phyloP scores from a whole-genome alignment of 2,113 vertebrate species.

The Pongo abelii region DNA sequence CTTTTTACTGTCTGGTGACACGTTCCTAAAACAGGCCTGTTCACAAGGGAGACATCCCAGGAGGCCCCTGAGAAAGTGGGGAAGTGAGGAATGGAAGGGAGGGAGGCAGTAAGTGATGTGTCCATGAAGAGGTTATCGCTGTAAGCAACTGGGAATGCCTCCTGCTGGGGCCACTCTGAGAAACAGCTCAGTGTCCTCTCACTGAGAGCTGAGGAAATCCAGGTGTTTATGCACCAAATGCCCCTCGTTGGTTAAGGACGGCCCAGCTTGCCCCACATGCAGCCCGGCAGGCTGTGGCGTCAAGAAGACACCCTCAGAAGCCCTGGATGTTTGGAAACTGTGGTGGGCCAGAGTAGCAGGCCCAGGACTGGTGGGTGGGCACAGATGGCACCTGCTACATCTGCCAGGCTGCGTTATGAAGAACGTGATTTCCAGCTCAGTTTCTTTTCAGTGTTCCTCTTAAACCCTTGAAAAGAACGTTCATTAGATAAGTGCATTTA shows the following conservation, averaged over 20 bases:
- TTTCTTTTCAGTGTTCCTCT: neutral
- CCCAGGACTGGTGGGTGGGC: neutral
- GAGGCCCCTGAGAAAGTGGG: neutral
- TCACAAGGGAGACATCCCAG: neutral
- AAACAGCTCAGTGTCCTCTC: neutral
- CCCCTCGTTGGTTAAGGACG: neutral
- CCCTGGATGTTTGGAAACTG: neutral
- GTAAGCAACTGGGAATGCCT: neutral
- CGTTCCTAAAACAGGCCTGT: neutral
- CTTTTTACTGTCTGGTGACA: neutral
- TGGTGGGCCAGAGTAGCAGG: neutral
- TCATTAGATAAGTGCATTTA: neutral
- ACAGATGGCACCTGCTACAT: too few species aligned
- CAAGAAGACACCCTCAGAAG: neutral
- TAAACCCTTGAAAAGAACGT: neutral
- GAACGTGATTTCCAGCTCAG: neutral
- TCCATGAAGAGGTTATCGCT: neutral
- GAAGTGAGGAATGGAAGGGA: neutral
- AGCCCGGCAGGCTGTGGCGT: neutral
- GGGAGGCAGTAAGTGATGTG: neutral
- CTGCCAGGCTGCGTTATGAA: neutral
- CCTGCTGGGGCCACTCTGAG: neutral
- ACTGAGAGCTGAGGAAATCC: neutral
- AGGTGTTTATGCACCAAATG: neutral
- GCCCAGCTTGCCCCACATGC: neutral